Evolutionary conservation across 2,888 invertebrate species (phyloP).

Genomic region (Drosophila kuntzei): DNA sequence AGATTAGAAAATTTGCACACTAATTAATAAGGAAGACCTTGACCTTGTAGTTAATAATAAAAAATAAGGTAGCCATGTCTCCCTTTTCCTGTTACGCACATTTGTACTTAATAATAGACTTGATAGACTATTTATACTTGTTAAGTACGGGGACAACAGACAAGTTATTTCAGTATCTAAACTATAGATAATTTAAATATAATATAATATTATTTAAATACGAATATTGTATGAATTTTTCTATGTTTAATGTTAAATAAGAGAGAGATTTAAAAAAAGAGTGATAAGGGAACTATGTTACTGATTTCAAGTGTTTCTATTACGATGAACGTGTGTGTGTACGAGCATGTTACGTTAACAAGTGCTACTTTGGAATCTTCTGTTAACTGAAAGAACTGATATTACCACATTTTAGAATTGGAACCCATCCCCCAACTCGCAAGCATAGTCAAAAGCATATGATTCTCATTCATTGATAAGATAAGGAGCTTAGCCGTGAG

Average conservation of each 20-base stretch:
- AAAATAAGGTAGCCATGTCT: too few relatives aligned
- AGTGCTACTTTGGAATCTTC: conserved; percentile 28
- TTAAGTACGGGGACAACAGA: too few relatives aligned
- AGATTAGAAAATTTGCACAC: too few relatives aligned
- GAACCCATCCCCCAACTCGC: conserved; percentile 19
- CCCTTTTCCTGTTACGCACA: too few relatives aligned
- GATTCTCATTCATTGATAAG: conserved; percentile 51
- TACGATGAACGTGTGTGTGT: conserved; percentile 5
- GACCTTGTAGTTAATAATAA: too few relatives aligned
- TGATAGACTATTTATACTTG: too few relatives aligned
- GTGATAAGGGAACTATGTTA: neutral
- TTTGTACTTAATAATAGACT: too few relatives aligned
- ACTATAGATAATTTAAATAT: too few relatives aligned
- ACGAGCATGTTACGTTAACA: conserved; percentile 27
- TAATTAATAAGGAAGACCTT: too few relatives aligned
- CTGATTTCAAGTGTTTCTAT: conserved; percentile 25
- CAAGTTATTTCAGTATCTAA: too few relatives aligned
- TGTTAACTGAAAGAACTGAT: conserved; percentile 24
- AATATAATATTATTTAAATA: too few relatives aligned
- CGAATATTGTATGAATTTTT: neutral
- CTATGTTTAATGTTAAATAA: neutral
- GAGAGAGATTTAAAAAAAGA: too few relatives aligned
- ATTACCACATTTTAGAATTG: conserved; percentile 35
- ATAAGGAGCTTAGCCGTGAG: conserved; percentile 36
- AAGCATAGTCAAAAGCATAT: conserved; percentile 56